A percentile compares a stretch with the other conserved stretches of the same genome.
These are phyloP conservation scores for Ips nitidus DNA, from an alignment of 1,140 invertebrate genomes.

Conservation along the genomic window DNA sequence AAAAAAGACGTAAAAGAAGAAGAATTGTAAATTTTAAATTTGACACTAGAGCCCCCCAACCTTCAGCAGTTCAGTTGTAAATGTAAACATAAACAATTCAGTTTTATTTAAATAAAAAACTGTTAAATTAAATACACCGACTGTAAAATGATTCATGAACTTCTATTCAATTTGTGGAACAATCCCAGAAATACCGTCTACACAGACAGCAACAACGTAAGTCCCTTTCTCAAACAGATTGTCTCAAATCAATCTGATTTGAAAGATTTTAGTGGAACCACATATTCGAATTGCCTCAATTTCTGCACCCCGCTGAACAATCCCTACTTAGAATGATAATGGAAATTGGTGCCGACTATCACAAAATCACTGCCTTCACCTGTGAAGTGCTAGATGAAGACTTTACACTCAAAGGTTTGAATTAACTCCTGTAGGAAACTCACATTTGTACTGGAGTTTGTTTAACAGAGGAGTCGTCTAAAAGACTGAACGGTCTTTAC, in stretches of 20 bases:
- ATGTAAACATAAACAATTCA: no score
- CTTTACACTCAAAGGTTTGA: conserved; percentile 24
- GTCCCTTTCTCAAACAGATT: background rate
- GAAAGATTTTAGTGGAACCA: conserved; percentile 35
- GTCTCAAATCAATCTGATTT: background rate
- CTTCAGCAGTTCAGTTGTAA: no score
- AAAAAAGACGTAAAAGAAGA: no score
- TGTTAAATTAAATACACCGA: no score
- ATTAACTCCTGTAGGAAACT: conserved; percentile 2
- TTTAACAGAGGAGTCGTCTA: background rate
- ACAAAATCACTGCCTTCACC: conserved; percentile 46
- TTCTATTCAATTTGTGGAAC: conserved; percentile 46
- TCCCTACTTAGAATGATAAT: conserved; percentile 45
- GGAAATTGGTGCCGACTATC: conserved; percentile 45
- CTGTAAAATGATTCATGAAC: conserved; percentile 45
- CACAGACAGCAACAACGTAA: conserved; percentile 34
- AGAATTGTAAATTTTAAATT: no score
- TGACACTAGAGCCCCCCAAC: no score
- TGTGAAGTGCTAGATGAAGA: conserved; percentile 39
- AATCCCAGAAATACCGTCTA: conserved; percentile 34
- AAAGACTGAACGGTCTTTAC: conserved; percentile 55
- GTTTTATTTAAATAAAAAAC: no score
- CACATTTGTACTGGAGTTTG: conserved; percentile 11
- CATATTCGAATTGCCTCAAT: conserved; percentile 47
- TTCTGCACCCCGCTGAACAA: conserved; percentile 50